Evolutionary conservation across 2,888 invertebrate species (phyloP).

Genomic region (Oligia strigilis): DNA sequence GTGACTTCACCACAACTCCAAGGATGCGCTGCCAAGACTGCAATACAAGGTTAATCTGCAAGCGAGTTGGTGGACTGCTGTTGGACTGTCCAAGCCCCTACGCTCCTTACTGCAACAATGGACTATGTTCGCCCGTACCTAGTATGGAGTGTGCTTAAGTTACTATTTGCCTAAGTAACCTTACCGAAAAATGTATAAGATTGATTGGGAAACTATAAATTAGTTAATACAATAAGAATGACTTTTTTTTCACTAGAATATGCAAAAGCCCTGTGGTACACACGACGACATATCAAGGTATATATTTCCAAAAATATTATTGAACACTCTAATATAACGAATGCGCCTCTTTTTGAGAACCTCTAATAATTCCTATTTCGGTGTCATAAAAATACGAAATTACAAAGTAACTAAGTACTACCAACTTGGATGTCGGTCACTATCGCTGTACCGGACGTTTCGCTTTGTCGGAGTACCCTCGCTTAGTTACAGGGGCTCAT

Average conservation of each 20-base stretch:
- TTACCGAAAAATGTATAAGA: not conserved
- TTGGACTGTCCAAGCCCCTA: constrained; percentile 23
- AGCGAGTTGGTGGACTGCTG: constrained; percentile 44
- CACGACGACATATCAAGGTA: too few species aligned
- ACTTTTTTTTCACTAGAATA: not conserved
- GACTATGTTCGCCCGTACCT: constrained; percentile 40
- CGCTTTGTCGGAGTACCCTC: too few species aligned
- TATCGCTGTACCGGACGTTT: too few species aligned
- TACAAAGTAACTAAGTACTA: too few species aligned
- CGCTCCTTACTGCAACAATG: constrained; percentile 52
- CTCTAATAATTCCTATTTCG: too few species aligned
- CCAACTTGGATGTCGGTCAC: too few species aligned
- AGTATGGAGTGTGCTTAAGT: constrained; percentile 38
- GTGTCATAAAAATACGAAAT: too few species aligned
- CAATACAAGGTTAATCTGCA: constrained; percentile 45
- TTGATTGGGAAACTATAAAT: constrained; percentile 11
- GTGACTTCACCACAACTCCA: constrained; percentile 33
- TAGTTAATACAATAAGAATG: not conserved
- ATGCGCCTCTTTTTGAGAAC: too few species aligned
- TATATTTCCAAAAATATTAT: too few species aligned
- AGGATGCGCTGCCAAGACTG: constrained; percentile 47
- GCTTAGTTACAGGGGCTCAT: too few species aligned
- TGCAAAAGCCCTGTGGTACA: not conserved
- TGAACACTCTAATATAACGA: too few species aligned
- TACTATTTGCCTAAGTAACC: too few species aligned